Evolutionary conservation across 2,797 vertebrate species (phyloP).

Genomic region (Oreochromis mossambicus): DNA sequence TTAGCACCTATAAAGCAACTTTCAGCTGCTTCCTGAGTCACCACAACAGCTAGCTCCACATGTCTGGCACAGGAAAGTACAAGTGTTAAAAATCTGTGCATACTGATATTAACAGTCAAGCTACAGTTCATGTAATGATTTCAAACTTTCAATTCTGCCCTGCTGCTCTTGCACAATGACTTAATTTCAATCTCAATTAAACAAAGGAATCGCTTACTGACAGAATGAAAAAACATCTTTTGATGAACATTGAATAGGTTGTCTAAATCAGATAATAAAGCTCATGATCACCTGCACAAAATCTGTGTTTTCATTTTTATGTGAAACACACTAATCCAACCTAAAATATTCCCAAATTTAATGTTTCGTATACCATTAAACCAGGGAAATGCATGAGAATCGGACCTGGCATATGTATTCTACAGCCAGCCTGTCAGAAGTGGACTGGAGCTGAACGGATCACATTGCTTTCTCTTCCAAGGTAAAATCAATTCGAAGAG

Average conservation of each 20-base stretch:
- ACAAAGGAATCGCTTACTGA: background rate
- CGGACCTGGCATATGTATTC: background rate
- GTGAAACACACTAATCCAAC: background rate
- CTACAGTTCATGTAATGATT: background rate
- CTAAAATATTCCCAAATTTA: background rate
- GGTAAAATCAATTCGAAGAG: slow-evolving; percentile 48
- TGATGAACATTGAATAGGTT: background rate
- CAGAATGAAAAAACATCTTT: background rate
- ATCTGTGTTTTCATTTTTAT: background rate
- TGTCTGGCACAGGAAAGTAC: background rate
- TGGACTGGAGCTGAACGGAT: slow-evolving; percentile 28
- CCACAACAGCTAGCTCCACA: background rate
- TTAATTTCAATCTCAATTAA: background rate
- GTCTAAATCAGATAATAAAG: background rate
- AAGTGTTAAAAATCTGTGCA: background rate
- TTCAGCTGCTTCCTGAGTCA: background rate
- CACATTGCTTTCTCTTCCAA: slow-evolving; percentile 39
- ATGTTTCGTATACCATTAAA: background rate
- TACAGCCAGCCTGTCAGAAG: background rate
- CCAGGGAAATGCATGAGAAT: background rate
- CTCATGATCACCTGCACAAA: background rate
- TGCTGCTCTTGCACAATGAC: background rate
- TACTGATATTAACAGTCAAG: background rate
- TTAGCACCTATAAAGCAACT: background rate
- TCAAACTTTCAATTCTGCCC: background rate